Evolutionary conservation across 1,140 invertebrate species (phyloP).

Genomic region (Lordiphosa mommai): DNA sequence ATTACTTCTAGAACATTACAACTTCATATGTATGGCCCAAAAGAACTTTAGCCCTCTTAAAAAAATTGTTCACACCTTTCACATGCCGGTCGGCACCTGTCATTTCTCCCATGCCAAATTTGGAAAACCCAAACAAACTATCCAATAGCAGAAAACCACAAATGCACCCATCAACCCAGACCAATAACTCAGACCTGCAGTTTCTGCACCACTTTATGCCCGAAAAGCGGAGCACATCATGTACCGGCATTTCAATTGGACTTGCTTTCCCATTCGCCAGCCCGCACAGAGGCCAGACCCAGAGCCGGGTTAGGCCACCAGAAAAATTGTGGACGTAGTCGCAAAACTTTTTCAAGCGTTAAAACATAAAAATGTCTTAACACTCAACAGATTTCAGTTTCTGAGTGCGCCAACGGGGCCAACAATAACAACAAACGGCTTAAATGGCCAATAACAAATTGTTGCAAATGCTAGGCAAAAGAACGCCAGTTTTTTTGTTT

Average conservation of each 20-base stretch:
- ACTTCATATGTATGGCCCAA: no score
- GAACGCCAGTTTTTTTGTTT: conserved; percentile 41
- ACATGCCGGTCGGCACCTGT: conserved; percentile 26
- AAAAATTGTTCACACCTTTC: background rate
- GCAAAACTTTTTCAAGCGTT: conserved; percentile 67
- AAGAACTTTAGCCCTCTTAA: background rate
- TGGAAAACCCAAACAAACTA: background rate
- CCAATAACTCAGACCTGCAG: conserved; percentile 33
- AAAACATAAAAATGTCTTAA: conserved; percentile 77
- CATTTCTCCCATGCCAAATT: conserved; percentile 15
- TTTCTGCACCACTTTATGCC: conserved; percentile 11
- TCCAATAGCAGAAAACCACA: conserved; percentile 27
- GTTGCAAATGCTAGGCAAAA: conserved; percentile 58
- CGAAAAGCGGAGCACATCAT: conserved; percentile 4
- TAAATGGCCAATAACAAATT: conserved; percentile 76
- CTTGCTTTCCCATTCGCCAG: conserved; percentile 25
- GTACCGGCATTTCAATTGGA: conserved; percentile 54
- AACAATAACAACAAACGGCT: conserved; percentile 53
- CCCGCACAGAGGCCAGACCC: conserved; percentile 21
- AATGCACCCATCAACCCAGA: conserved; percentile 8
- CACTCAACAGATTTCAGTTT: conserved; percentile 68
- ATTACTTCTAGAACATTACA: no score
- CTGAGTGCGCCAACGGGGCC: conserved; percentile 45
- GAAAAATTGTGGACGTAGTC: conserved; percentile 18
- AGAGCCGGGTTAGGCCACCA: conserved; percentile 26